Percentiles rank a stretch among this genome's conserved stretches.
Evolutionary conservation across 2,797 vertebrate genomes (phyloP).

Genomic region (Xiphorhynchus erythropygius): DNA sequence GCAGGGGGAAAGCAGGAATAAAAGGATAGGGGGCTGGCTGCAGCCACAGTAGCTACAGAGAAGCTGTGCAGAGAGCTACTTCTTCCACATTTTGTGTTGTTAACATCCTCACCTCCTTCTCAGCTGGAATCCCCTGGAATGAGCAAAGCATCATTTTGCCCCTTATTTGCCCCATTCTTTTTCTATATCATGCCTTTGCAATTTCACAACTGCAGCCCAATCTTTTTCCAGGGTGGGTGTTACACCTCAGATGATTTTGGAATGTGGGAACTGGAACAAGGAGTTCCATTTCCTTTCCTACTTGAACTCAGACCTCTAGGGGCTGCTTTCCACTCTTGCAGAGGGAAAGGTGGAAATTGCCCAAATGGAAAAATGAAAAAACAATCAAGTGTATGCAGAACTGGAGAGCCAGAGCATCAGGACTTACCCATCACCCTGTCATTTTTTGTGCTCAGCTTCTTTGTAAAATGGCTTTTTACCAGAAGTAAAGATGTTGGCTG

Average conservation of each 20-base stretch:
- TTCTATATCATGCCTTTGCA: background rate
- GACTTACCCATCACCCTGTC: background rate
- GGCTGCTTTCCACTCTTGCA: background rate
- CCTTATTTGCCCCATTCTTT: background rate
- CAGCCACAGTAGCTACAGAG: background rate
- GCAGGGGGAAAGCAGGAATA: background rate
- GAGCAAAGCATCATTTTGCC: background rate
- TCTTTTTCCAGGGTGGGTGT: background rate
- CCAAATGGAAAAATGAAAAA: background rate
- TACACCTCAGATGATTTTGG: background rate
- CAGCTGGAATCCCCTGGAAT: background rate
- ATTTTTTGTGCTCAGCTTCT: background rate
- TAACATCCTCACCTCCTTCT: background rate
- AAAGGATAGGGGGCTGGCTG: background rate
- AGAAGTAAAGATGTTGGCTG: background rate
- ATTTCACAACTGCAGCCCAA: background rate
- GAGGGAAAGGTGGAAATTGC: background rate
- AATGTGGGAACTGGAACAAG: background rate
- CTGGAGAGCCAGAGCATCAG: background rate
- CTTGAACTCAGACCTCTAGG: background rate
- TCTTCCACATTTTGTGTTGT: background rate
- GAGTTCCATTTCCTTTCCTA: background rate
- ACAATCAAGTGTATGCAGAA: fast-evolving
- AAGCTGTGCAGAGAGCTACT: background rate
- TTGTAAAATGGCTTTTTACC: background rate